Evolutionary conservation across 2,797 vertebrate genomes (phyloP).

Genomic region (Staurois parvus): DNA sequence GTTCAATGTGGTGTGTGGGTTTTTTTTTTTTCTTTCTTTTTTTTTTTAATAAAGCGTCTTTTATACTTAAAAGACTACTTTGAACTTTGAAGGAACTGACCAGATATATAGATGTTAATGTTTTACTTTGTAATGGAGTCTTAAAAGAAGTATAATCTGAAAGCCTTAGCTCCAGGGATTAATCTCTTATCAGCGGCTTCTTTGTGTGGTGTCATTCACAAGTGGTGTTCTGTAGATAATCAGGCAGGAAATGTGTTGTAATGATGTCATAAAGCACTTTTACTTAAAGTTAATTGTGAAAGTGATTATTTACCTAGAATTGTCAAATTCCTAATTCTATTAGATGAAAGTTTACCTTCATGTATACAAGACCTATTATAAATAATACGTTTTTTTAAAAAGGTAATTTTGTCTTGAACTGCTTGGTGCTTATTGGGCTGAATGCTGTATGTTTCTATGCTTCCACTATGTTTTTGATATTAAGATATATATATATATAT

Average conservation of each 20-base stretch:
- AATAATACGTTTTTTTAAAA: too few relatives aligned
- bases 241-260: constrained; percentile 61
- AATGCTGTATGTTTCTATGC: too few relatives aligned
- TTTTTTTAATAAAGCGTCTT: constrained; percentile 56
- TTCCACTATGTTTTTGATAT: too few relatives aligned
- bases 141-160: constrained; percentile 68
- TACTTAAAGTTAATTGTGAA: constrained; percentile 3
- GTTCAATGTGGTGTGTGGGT: constrained; percentile 28
- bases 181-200: constrained; percentile 62
- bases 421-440: too few relatives aligned
- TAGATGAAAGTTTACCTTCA: too few relatives aligned
- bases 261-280: constrained; percentile 55
- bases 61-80: constrained; percentile 63
- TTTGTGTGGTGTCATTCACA: constrained; percentile 60
- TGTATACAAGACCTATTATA: too few relatives aligned
- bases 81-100: constrained; percentile 72
- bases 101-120: constrained; percentile 65
- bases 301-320: not conserved
- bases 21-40: constrained; percentile 5
- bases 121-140: constrained; percentile 49
- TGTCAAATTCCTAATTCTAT: too few relatives aligned
- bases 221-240: constrained; percentile 63
- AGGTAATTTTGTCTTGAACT: too few relatives aligned
- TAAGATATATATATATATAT: too few relatives aligned
- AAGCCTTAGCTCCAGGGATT: constrained; percentile 53